Evolutionary conservation across 2,888 invertebrate species (phyloP), one percentile per base, ranked within the genome.

Genomic region (Panopea generosa): DNA sequence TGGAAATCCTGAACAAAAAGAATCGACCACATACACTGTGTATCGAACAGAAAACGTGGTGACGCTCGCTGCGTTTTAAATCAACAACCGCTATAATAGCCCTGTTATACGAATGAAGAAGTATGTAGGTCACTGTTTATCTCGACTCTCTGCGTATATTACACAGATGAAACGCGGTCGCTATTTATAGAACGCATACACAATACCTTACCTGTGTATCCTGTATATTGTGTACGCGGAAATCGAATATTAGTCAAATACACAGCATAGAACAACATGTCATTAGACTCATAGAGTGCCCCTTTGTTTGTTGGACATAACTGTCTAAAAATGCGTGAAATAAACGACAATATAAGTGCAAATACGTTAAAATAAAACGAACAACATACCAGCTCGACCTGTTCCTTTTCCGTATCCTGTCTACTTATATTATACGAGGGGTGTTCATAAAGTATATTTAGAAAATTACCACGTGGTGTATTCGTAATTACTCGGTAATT

Each of bases 111-210:
- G 68, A 69, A 26, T 69, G 60, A 69, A 27, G 60, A 69, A 55
- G 11, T 55, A 69, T 53, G 22, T 70, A 70, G 70, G 70, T 63
- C 70, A 70, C 40, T 47, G 50, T 70, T 70, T 70, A 70, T 70
- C 70, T 70, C 43, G 45, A 57, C 49, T 63, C 11, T 56, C 22
- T 56, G 62, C 62, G 63, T 70, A 70, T 63, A 70, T 70, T 53
- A 61, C 62, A 68, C 53, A 53, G 6, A 33, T 33, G 33, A 33
- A 68, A 27, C 14, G 60, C 45, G 27, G 26, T 49, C 14, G 49
- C 70, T 70, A 70, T 62, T 56, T 56, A 40, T 70, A 70, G 70
- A 63, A 63, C 57, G 57, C 57, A 70, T 70, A 70, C 40, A 63
- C 62, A 40, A 43, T 52, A 47, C 33, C 62, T 70, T 56, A 63